Evolutionary conservation across 2,797 vertebrate species (phyloP).

Genomic region (Hypotaenidia philippensis): DNA sequence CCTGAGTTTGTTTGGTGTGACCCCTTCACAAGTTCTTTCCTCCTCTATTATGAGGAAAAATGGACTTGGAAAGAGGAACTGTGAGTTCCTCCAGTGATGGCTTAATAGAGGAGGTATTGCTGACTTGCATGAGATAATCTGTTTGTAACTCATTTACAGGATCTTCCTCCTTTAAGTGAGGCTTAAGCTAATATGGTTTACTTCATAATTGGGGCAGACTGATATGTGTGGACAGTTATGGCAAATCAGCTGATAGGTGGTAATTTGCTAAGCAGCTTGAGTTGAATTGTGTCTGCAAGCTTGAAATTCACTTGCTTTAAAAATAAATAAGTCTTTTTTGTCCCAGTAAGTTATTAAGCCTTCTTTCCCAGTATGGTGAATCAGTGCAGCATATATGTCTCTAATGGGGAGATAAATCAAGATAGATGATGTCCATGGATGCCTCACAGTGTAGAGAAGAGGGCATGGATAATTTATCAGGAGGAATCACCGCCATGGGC

Average conservation of each 20-base stretch:
- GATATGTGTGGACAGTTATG: conserved; percentile 45
- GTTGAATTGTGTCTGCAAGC: conserved; percentile 55
- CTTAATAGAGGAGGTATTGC: background rate
- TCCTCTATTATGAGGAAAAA: background rate
- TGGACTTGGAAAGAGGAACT: background rate
- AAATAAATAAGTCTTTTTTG: conserved; percentile 59
- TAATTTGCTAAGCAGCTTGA: conserved; percentile 64
- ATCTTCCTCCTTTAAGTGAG: conserved; percentile 48
- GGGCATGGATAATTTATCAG: background rate
- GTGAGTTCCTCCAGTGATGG: background rate
- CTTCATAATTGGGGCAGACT: conserved; percentile 49
- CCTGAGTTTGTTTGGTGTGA: background rate
- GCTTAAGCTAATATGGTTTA: conserved; percentile 39
- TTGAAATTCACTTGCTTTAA: conserved; percentile 42
- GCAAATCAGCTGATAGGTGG: conserved; percentile 56
- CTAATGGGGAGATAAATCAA: conserved; percentile 30
- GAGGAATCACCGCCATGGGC: background rate
- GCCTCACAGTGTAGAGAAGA: background rate
- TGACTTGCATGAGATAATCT: conserved; percentile 36
- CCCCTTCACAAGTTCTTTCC: background rate
- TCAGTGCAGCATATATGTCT: background rate
- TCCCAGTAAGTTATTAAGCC: conserved; percentile 25
- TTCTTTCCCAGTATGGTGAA: conserved; percentile 5
- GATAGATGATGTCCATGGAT: background rate
- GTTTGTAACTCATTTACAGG: conserved; percentile 14